Conservation (phyloP, 2,888 invertebrate genomes). For the Sycophila texana region DNA sequence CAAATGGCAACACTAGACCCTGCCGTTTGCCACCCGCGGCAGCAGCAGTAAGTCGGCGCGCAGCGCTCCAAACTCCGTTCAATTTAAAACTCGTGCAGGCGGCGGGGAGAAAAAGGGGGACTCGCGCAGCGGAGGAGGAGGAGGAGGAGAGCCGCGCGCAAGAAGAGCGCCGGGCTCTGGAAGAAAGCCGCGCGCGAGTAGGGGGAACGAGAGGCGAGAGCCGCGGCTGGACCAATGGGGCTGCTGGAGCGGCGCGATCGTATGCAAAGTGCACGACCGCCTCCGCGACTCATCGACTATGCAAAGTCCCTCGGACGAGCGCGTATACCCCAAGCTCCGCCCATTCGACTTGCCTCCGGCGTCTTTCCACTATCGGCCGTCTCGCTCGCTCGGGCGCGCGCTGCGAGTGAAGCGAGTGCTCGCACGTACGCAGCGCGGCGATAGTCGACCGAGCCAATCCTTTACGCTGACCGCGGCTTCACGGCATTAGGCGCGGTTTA, state of each 20-base stretch:
- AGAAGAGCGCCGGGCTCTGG: neutral
- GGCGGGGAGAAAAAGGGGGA: too few species aligned
- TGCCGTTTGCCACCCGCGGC: too few species aligned
- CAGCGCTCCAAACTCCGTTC: neutral
- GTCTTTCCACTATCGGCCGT: too few species aligned
- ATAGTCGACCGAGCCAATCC: too few species aligned
- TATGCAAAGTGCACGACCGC: slow-evolving; percentile 73
- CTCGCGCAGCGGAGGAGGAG: too few species aligned
- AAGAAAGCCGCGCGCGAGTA: neutral
- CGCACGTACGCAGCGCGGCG: too few species aligned
- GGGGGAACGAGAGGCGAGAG: slow-evolving; percentile 45
- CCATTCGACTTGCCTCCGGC: slow-evolving; percentile 59
- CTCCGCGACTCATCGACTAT: slow-evolving; percentile 71
- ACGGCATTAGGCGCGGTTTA: too few species aligned
- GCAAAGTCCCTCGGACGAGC: slow-evolving; percentile 67
- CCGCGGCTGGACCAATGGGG: slow-evolving; percentile 72
- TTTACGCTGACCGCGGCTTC: too few species aligned
- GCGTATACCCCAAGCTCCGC: slow-evolving; percentile 64
- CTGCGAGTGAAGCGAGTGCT: too few species aligned
- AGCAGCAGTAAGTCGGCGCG: neutral
- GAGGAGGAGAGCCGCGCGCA: neutral
- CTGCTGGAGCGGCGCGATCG: slow-evolving; percentile 67
- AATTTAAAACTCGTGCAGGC: too few species aligned
- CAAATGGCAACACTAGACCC: too few species aligned
- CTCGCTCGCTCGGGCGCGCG: too few species aligned